Evolutionary conservation across 2,888 invertebrate genomes (phyloP).

Genomic region (Drosophila pegasa): DNA sequence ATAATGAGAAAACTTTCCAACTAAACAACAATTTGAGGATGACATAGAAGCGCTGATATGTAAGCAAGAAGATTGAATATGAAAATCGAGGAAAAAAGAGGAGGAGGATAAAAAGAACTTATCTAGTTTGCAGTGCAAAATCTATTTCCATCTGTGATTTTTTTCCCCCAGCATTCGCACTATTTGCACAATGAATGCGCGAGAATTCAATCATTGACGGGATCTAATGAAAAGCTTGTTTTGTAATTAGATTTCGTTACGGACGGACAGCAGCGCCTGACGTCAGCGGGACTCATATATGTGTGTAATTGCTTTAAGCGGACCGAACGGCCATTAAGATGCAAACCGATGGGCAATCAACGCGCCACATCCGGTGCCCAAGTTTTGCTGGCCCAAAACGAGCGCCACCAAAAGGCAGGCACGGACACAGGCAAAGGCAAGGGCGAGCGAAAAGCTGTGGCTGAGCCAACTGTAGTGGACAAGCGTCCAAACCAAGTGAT

Average conservation of each 20-base stretch:
- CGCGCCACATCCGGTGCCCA: slow-evolving; percentile 32
- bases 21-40: slow-evolving; percentile 1
- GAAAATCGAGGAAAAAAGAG: neutral
- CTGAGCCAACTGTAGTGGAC: slow-evolving; percentile 31
- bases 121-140: neutral
- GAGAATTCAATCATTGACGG: slow-evolving; percentile 50
- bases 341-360: slow-evolving; percentile 37
- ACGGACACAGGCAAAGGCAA: too few relatives aligned
- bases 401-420: slow-evolving; percentile 27
- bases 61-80: neutral
- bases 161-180: neutral
- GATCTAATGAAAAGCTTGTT: slow-evolving; percentile 53
- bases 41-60: slow-evolving; percentile 1
- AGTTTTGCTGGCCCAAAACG: slow-evolving; percentile 34
- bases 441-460: slow-evolving; percentile 3
- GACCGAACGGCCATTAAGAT: slow-evolving; percentile 60
- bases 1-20: slow-evolving; percentile 6
- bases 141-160: neutral
- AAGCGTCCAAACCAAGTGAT: slow-evolving; percentile 64
- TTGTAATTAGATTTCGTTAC: slow-evolving; percentile 47
- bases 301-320: slow-evolving; percentile 70
- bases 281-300: neutral
- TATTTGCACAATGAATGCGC: slow-evolving; percentile 4
- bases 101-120: neutral
- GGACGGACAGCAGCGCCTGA: neutral